Evolutionary conservation across 2,113 vertebrate genomes (phyloP).

Genomic region (Tiliqua scincoides): DNA sequence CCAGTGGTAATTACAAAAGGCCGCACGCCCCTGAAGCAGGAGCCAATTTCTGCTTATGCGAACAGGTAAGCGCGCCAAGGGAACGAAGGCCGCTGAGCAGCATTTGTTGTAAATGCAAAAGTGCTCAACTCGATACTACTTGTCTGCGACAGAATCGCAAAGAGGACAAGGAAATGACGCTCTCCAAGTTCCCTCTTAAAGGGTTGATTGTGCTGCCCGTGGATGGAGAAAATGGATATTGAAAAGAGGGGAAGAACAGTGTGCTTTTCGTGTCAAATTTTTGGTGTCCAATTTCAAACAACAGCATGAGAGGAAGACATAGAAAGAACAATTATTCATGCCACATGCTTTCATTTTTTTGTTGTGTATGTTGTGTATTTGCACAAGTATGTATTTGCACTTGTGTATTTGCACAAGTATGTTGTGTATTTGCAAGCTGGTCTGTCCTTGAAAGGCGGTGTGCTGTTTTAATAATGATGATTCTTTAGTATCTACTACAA

Average conservation of each 20-base stretch:
- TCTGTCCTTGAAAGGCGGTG: background rate
- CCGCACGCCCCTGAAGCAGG: background rate
- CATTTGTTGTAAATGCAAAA: constrained; percentile 18
- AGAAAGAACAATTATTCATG: rapidly evolving
- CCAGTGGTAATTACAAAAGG: constrained; percentile 34
- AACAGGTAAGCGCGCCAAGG: constrained; percentile 22
- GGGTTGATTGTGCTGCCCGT: background rate
- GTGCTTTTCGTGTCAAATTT: background rate
- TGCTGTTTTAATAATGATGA: too few species aligned
- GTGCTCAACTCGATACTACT: background rate
- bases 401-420: too few species aligned
- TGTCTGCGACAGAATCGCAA: constrained; percentile 9
- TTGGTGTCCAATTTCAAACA: background rate
- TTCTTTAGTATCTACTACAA: too few species aligned
- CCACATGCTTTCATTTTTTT: background rate
- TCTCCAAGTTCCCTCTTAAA: constrained; percentile 33
- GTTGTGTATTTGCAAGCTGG: background rate
- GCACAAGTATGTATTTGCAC: too few species aligned
- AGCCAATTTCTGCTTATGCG: constrained; percentile 17
- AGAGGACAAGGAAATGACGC: background rate
- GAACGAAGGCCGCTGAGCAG: constrained; percentile 2
- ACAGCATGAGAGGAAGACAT: background rate
- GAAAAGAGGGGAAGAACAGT: background rate
- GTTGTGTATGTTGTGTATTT: background rate
- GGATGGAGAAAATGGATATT: background rate